These are phyloP conservation scores for Nomada ruficornis DNA, from an alignment of 2,888 invertebrate genomes.

Conservation along the genomic window DNA sequence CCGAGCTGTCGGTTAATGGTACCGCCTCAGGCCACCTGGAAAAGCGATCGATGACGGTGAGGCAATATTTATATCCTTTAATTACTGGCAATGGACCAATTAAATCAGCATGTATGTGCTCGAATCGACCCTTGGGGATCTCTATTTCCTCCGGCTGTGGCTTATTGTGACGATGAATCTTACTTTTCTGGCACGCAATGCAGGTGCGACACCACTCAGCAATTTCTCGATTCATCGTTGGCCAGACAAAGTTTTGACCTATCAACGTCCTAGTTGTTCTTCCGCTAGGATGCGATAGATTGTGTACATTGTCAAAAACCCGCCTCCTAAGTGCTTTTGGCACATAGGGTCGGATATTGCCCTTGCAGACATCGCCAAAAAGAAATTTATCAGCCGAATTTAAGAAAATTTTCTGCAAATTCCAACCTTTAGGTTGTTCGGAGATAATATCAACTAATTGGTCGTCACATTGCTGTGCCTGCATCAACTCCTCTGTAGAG, in stretches of 20 bases:
- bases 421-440: no score
- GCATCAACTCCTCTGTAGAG: no score
- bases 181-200: constrained; percentile 1
- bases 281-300: not conserved
- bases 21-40: constrained; percentile 1
- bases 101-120: not conserved
- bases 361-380: no score
- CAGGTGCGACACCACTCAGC: no score
- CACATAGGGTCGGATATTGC: no score
- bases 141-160: not conserved
- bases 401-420: no score
- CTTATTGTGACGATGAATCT: not conserved
- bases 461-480: no score
- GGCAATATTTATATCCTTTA: not conserved
- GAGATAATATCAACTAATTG: no score
- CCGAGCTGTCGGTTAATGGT: not conserved
- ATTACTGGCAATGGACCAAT: not conserved
- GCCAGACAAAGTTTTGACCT: not conserved
- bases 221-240: no score
- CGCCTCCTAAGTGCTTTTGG: not conserved
- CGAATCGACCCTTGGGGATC: not conserved
- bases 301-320: not conserved
- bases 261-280: not conserved
- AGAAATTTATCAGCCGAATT: no score
- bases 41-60: not conserved